Percentiles rank a stretch among this genome's conserved stretches.
phyloP scores from a whole-genome alignment of 2,888 invertebrate genomes.

The Folsomia candida region DNA sequence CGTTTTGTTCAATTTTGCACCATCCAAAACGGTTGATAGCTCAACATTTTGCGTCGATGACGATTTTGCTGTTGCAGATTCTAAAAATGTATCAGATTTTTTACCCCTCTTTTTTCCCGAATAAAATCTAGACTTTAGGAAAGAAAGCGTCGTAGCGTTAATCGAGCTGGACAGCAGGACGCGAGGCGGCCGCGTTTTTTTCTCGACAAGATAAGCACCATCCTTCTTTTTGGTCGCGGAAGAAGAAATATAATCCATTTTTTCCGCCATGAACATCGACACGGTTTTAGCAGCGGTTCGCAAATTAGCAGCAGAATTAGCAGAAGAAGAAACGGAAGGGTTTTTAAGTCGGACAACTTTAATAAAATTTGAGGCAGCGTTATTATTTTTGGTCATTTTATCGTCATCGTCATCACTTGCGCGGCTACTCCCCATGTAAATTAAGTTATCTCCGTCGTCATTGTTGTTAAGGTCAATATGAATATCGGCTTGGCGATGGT shows the following conservation, averaged over 20 bases:
- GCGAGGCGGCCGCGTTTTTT: neutral
- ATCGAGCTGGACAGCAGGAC: neutral
- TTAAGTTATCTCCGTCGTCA: neutral
- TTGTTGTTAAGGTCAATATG: no score
- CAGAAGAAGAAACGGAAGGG: neutral
- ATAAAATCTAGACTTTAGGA: neutral
- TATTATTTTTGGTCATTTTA: neutral
- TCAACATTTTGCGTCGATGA: neutral
- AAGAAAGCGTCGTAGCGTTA: neutral
- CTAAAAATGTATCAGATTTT: neutral
- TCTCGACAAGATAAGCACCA: neutral
- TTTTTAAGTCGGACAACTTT: conserved; percentile 35
- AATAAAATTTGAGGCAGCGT: conserved; percentile 31
- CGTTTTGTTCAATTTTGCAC: neutral
- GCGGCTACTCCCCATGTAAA: neutral
- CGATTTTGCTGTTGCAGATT: neutral
- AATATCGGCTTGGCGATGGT: no score
- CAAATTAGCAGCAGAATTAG: neutral
- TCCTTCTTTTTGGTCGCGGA: neutral
- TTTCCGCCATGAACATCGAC: conserved; percentile 12
- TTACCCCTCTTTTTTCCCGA: no score
- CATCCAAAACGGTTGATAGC: neutral
- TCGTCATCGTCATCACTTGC: neutral
- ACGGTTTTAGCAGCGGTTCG: conserved; percentile 6
- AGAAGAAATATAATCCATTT: neutral